Evolutionary conservation across 2,797 vertebrate genomes (phyloP).

Genomic region (Trachurus trachurus): DNA sequence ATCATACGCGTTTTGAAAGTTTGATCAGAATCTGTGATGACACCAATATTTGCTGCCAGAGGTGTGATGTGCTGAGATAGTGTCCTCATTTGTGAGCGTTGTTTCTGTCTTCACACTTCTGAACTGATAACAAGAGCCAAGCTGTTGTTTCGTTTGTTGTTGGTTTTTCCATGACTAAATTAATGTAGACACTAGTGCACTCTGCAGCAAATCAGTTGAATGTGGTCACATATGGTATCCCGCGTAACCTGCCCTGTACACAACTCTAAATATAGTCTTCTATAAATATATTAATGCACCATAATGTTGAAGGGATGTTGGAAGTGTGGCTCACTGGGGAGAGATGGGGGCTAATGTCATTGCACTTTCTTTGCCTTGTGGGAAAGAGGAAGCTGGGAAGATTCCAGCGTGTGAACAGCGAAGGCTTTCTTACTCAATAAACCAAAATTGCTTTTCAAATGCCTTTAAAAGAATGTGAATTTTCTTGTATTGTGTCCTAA

Average conservation of each 20-base stretch:
- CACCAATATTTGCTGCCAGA: slow-evolving; percentile 23
- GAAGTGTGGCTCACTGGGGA: slow-evolving; percentile 25
- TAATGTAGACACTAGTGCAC: not conserved
- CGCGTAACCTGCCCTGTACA: slow-evolving; percentile 29
- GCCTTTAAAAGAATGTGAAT: not conserved
- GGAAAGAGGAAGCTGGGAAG: slow-evolving; percentile 12
- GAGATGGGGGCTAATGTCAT: slow-evolving; percentile 16
- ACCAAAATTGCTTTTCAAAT: not conserved
- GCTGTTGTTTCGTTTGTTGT: not conserved
- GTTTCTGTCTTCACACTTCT: not conserved
- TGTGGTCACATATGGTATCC: slow-evolving; percentile 37
- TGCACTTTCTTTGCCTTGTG: slow-evolving; percentile 2
- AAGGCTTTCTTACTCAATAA: slow-evolving; percentile 19
- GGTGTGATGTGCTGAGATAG: not conserved
- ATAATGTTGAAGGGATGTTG: slow-evolving; percentile 55
- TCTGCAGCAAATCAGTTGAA: slow-evolving; percentile 16
- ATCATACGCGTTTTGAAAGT: not conserved
- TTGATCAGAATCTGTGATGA: slow-evolving; percentile 22
- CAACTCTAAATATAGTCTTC: slow-evolving; percentile 63
- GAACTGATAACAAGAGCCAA: not conserved
- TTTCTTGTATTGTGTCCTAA: not conserved
- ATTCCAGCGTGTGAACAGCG: slow-evolving; percentile 16
- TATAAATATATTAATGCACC: slow-evolving; percentile 67
- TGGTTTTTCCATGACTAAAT: not conserved
- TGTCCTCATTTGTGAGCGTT: not conserved